Evolutionary conservation across 2,888 invertebrate genomes (phyloP), one percentile per base, ranked within the genome.

Genomic region (Drosophila anceps): DNA sequence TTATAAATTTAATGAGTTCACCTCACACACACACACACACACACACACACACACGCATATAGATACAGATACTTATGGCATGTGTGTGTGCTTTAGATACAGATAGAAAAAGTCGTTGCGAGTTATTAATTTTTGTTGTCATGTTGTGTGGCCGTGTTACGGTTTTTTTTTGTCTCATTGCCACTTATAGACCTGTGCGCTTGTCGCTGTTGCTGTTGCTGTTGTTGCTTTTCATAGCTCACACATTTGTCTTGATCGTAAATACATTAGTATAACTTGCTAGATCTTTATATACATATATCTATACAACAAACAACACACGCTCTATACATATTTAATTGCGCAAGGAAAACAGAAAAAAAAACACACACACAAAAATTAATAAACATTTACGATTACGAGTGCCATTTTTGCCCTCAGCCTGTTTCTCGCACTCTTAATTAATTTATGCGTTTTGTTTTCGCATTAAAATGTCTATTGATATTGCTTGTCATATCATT

Each of bases 61-160:
- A 75, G 76, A 39, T 51, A 69, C 43, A 53, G 31, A 65, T 31
- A 33, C 51, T 31, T 43, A 63, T 31, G 27, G 57, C 53, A 44
- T 48, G 35, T 43, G 35, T 48, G 35, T 43, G 35, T 51, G 10
- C 57, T 33, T 20, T 35, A 69, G 79, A 66, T 73, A 67, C 41
- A 77, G 69, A 79, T 74, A 77, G 63, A 68, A 48, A 79, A 72
- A 70, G 78, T 81, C 75, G 81, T 63, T 68, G 73, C 68, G 75
- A 84, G 71, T 84, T 83, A 87, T 83, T 83, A 87, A 87, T 71
- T 79, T 84, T 82, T 82, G 85, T 84, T 50, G 88, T 87, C 83
- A 84, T 84, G 83, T 84, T 84, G 88, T 88, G 85, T 84, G 84
- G 86, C 88, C 84, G 81, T 84, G 84, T 85, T 88, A 84, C 84